Base-by-base conservation (phyloP, 2,888 invertebrate genomes). In the Xanthorhoe spadicearia region DNA sequence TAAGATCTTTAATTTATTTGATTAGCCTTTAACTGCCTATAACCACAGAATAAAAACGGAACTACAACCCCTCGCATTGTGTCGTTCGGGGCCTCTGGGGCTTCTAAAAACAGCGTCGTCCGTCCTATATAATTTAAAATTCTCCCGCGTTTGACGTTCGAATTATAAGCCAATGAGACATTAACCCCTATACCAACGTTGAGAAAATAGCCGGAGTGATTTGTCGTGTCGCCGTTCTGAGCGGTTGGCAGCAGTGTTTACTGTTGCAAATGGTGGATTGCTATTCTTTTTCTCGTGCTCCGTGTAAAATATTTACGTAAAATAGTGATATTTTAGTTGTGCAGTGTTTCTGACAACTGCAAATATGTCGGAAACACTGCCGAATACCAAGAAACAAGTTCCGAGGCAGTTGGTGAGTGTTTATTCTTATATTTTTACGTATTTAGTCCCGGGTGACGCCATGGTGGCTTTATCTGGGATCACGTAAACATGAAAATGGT, bases 371-470 rank as follows among this genome's bases (percentile, higher is more conserved):
- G 94, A 94, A 91, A 93, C 93, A 90, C 93, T 94, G 90, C 93
- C 94, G 83, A 92, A 87, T 83, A 90, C 82, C 78, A 94, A 94
- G 87, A 93, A 94, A 88, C 94, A 94, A 87, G 93, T 94, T 82
- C 87, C 94, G 72, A 93, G 95, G 77, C 94, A 95, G 81, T 92
- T 95, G 94, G 95, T 95, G 87, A 94, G 95, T 94, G 87, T 87
- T 91, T 87, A 88, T 88, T 89, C 88, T 90, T 88, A 87, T 71
- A 83, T 87, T 90, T 92, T 89, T 91, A 87, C 90, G 87, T 91
- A 92, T 92, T 91, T 90, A 88, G 92, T 92, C 93, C 92, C 91
- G 93, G 92, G 93, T 93, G 93, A 94, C 94, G 94, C 94, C 94
- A 95, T 94, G 94, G 94, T 94, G 94, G 93, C 92, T 92, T 91